Evolutionary conservation across 2,888 invertebrate genomes (phyloP).

Genomic region (Nudaria mundana): DNA sequence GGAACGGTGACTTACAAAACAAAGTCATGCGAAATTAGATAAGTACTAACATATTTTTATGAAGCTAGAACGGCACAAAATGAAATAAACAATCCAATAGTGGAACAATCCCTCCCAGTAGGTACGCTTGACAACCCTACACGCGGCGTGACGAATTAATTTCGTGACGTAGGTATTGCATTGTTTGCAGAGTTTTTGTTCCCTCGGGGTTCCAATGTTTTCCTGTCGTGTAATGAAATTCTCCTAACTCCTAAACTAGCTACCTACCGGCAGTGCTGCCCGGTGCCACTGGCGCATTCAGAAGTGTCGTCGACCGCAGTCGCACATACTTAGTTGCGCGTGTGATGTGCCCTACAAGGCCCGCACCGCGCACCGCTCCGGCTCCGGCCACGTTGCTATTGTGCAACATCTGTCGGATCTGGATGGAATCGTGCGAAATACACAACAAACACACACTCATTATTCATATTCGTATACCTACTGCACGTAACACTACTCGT

Average conservation of each 20-base stretch:
- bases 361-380: too few species aligned
- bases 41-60: too few species aligned
- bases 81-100: too few species aligned
- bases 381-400: constrained; percentile 6
- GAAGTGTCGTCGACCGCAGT: constrained; percentile 13
- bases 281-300: background rate
- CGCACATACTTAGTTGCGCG: constrained; percentile 7
- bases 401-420: constrained; percentile 12
- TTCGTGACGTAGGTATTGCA: constrained; percentile 21
- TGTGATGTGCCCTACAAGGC: too few species aligned
- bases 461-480: constrained; percentile 9
- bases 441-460: constrained; percentile 5
- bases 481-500: background rate
- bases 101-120: background rate
- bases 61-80: too few species aligned
- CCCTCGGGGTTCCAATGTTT: constrained; percentile 2
- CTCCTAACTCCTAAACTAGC: too few species aligned
- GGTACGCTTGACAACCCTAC: constrained; percentile 1
- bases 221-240: constrained; percentile 14
- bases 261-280: background rate
- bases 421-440: constrained; percentile 5
- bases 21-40: too few species aligned
- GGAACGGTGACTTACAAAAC: too few species aligned
- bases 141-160: constrained; percentile 22
- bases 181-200: constrained; percentile 23